These are phyloP conservation scores for Chelon auratus DNA, from an alignment of 2,797 vertebrate species.

Conservation along the genomic window DNA sequence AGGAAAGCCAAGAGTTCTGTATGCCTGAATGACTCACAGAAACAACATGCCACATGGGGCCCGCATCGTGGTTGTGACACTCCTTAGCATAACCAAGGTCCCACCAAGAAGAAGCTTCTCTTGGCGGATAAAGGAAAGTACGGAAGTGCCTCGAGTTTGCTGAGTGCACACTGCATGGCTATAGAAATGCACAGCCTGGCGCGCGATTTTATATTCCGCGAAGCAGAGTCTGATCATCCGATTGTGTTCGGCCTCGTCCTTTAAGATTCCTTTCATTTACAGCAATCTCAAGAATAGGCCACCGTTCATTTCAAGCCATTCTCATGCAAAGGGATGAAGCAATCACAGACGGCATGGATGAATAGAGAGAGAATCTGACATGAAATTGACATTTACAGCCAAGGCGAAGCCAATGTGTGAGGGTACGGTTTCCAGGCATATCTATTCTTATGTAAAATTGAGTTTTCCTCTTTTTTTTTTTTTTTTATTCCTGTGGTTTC, in stretches of 20 bases:
- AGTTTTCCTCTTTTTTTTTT: slow-evolving; percentile 8
- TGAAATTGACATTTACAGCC: slow-evolving; percentile 79
- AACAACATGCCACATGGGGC: slow-evolving; percentile 66
- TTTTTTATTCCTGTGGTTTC: slow-evolving; percentile 43
- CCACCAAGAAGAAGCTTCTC: slow-evolving; percentile 54
- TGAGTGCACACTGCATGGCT: slow-evolving; percentile 17
- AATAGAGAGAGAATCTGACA: slow-evolving; percentile 72
- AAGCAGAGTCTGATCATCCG: slow-evolving; percentile 32
- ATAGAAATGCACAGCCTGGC: neutral
- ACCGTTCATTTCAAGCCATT: slow-evolving; percentile 62
- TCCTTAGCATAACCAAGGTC: slow-evolving; percentile 53
- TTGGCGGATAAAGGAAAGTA: slow-evolving; percentile 37
- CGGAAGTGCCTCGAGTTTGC: slow-evolving; percentile 12
- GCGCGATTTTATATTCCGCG: slow-evolving; percentile 23
- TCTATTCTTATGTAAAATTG: slow-evolving; percentile 75
- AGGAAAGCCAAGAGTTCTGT: slow-evolving; percentile 64
- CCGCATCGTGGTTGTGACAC: slow-evolving; percentile 62
- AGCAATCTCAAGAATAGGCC: slow-evolving; percentile 48
- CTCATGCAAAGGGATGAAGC: slow-evolving; percentile 76
- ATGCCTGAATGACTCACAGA: slow-evolving; percentile 72
- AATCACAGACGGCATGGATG: slow-evolving; percentile 76
- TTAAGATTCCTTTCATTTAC: slow-evolving; percentile 56
- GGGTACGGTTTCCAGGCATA: slow-evolving; percentile 57
- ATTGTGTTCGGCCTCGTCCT: slow-evolving; percentile 31
- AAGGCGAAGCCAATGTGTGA: slow-evolving; percentile 44